Percentiles rank a stretch among this genome's conserved stretches.
Evolutionary conservation across 1,140 invertebrate species (phyloP).

Genomic region (Trichomalopsis sarcophagae): DNA sequence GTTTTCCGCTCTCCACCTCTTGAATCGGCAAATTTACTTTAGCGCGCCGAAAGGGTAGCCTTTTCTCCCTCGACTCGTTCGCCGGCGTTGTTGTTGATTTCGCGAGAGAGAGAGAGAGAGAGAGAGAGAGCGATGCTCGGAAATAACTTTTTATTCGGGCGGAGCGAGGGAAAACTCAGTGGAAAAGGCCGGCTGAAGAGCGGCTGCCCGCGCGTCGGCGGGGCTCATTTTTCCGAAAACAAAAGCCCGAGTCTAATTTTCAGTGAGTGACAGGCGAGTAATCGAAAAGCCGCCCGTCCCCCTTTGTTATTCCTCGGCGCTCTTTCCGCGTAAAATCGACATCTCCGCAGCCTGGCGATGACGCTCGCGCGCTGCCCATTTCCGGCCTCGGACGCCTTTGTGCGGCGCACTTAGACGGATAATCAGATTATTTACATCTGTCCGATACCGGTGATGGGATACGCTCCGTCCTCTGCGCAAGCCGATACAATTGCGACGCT

Average conservation of each 20-base stretch:
- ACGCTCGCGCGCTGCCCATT: background rate
- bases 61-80: no score
- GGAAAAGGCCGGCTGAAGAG: no score
- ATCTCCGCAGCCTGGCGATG: background rate
- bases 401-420: background rate
- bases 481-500: background rate
- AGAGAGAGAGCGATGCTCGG: no score
- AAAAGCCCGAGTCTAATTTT: background rate
- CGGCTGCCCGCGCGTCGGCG: no score
- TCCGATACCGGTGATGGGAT: background rate
- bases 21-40: conserved; percentile 11
- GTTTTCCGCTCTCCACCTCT: background rate
- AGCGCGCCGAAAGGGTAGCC: background rate
- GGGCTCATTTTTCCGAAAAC: background rate
- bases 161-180: no score
- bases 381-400: background rate
- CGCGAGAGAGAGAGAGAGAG: no score
- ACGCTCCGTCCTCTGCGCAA: background rate
- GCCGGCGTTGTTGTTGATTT: no score
- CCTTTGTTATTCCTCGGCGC: background rate
- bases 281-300: background rate
- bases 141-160: no score
- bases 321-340: background rate
- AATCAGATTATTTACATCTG: conserved; percentile 18
- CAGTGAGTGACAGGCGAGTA: background rate